Percentiles rank a stretch among this genome's conserved stretches.
Evolutionary conservation across 1,140 invertebrate species (phyloP).

Genomic region (Euura saliciscinereae): DNA sequence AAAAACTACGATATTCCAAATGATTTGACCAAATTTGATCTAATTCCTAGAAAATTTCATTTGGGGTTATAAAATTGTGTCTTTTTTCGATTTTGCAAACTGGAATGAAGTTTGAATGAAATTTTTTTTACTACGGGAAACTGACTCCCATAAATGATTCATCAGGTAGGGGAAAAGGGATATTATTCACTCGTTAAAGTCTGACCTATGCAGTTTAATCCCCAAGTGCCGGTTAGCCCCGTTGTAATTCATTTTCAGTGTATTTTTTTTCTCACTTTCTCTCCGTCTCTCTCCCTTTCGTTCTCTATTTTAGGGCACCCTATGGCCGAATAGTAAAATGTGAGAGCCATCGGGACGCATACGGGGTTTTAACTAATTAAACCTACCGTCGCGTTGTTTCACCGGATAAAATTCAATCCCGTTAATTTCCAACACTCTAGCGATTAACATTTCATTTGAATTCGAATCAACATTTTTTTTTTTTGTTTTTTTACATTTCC

Average conservation of each 20-base stretch:
- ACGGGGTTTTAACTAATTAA: not conserved
- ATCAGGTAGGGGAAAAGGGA: not conserved
- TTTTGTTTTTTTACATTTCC: too few species aligned
- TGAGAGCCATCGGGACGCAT: not conserved
- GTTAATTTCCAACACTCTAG: not conserved
- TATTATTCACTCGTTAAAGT: not conserved
- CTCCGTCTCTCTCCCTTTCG: not conserved
- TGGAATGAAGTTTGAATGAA: too few species aligned
- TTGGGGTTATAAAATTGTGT: too few species aligned
- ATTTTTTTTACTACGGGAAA: not conserved
- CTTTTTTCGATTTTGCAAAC: too few species aligned
- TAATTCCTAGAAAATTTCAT: too few species aligned
- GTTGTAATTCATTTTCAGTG: not conserved
- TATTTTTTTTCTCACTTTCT: not conserved
- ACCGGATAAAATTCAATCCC: not conserved
- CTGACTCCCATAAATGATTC: not conserved
- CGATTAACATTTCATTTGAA: too few species aligned
- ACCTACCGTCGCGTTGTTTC: not conserved
- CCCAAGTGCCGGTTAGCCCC: not conserved
- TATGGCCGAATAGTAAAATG: not conserved
- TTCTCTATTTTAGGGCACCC: not conserved
- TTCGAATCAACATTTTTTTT: too few species aligned
- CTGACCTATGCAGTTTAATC: conserved; percentile 1
- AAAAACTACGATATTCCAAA: too few species aligned
- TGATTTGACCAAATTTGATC: too few species aligned